These are phyloP conservation scores for Macrosiphum euphorbiae DNA, from an alignment of 2,888 invertebrate species.

Conservation along the genomic window DNA sequence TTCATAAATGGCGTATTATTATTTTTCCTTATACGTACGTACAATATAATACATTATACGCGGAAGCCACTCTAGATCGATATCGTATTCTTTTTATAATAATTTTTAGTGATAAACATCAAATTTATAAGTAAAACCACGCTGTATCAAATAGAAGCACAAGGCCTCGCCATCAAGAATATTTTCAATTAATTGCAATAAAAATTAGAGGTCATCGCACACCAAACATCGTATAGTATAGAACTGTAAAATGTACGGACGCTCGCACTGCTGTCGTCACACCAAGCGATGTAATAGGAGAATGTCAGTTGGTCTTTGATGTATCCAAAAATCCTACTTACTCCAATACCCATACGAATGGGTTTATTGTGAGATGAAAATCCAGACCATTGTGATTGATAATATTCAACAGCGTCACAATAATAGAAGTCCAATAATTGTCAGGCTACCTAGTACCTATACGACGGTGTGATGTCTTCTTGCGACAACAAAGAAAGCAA, in stretches of 20 bases:
- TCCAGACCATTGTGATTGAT: slow-evolving; percentile 24
- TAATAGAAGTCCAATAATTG: slow-evolving; percentile 30
- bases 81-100: not conserved
- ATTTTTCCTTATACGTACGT: not conserved
- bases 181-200: slow-evolving; percentile 59
- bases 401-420: slow-evolving; percentile 12
- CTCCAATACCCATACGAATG: not conserved
- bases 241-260: not conserved
- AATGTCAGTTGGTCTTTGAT: slow-evolving; percentile 24
- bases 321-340: not conserved
- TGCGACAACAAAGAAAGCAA: not conserved
- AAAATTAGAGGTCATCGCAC: slow-evolving; percentile 60
- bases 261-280: not conserved
- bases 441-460: too few relatives aligned
- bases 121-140: not conserved
- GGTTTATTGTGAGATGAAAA: slow-evolving; percentile 33
- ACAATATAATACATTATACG: not conserved
- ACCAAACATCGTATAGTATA: not conserved
- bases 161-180: slow-evolving; percentile 13
- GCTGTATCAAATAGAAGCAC: slow-evolving; percentile 19
- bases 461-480: not conserved
- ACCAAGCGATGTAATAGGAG: not conserved
- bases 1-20: not conserved
- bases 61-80: not conserved
- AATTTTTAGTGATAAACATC: slow-evolving; percentile 15